Conservation (phyloP, 92 coral and sea anemone species). For the Paragorgia papillata region DNA sequence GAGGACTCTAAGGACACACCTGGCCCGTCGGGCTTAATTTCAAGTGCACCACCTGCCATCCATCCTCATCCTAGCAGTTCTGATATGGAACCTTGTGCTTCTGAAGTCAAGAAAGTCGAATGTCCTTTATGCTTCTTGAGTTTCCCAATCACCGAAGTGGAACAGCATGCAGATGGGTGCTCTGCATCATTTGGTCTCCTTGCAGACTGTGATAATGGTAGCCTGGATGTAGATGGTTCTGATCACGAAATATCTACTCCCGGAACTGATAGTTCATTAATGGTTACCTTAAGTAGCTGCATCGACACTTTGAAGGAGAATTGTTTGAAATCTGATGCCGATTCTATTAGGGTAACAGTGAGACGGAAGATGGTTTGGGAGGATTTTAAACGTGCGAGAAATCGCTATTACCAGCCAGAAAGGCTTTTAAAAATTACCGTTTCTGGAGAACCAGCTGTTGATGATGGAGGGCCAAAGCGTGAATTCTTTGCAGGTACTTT, state of each 20-base stretch:
- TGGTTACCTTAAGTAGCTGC: not conserved
- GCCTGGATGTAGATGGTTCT: not conserved
- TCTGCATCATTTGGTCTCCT: constrained; percentile 14
- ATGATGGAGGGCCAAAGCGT: no score
- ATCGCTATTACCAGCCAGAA: constrained; percentile 40
- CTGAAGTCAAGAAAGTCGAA: not conserved
- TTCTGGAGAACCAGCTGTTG: constrained; percentile 59
- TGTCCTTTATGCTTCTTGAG: constrained; percentile 29
- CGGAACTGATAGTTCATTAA: not conserved
- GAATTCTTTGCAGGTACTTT: constrained; percentile 49
- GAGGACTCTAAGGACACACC: not conserved
- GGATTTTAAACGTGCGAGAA: constrained; percentile 51
- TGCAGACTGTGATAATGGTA: not conserved
- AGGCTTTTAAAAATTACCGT: constrained; percentile 47
- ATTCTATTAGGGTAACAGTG: constrained; percentile 45
- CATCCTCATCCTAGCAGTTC: not conserved
- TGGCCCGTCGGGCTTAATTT: no score
- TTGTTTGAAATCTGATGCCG: constrained; percentile 1
- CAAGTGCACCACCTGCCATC: no score
- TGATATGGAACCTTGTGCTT: not conserved
- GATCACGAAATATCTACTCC: not conserved
- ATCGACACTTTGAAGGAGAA: not conserved
- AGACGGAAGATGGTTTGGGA: constrained; percentile 60
- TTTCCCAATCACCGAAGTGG: constrained; percentile 26
- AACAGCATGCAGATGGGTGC: constrained; percentile 39